Evolutionary conservation across 2,797 vertebrate genomes (phyloP).

Genomic region (Dendrocincla tyrannina): DNA sequence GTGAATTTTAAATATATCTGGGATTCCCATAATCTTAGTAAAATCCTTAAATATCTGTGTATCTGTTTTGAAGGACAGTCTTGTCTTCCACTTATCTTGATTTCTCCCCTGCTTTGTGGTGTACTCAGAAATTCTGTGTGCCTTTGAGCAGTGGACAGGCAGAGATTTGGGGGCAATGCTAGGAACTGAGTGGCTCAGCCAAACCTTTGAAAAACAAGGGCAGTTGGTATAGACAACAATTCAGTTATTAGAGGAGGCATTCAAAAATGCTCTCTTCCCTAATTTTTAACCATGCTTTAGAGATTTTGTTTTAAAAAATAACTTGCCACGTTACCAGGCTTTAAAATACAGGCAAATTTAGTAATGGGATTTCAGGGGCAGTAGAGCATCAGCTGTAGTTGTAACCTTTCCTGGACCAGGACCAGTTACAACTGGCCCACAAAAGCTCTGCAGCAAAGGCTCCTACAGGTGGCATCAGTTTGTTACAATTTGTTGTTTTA

Average conservation of each 20-base stretch:
- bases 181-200: neutral
- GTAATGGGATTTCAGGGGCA: neutral
- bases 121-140: neutral
- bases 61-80: neutral
- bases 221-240: neutral
- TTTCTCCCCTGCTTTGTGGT: neutral
- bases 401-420: neutral
- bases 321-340: neutral
- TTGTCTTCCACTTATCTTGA: neutral
- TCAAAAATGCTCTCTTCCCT: neutral
- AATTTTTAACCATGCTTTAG: neutral
- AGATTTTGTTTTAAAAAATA: neutral
- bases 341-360: neutral
- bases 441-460: neutral
- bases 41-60: neutral
- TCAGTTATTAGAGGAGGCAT: neutral
- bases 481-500: constrained; percentile 70
- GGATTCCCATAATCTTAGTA: neutral
- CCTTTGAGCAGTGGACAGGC: neutral
- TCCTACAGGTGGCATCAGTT: constrained; percentile 69
- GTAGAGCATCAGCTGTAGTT: neutral
- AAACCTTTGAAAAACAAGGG: neutral
- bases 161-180: neutral
- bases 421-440: neutral
- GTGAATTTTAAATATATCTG: neutral